Evolutionary conservation across 2,113 vertebrate species (phyloP).

Genomic region (Dunckerocampus dactyliophorus): DNA sequence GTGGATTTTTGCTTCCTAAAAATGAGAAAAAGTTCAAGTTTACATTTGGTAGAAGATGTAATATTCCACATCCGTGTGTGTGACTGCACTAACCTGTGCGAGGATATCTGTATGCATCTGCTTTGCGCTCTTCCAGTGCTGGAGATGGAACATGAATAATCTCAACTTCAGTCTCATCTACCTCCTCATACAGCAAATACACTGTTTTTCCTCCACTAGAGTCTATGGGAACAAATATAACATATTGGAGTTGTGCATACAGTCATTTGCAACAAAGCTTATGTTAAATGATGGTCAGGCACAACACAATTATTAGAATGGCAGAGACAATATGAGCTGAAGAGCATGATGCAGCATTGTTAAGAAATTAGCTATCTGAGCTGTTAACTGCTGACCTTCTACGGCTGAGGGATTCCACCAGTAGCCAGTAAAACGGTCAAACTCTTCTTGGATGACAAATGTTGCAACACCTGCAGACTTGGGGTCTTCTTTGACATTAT

Average conservation of each 20-base stretch:
- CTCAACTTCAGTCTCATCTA: slow-evolving; percentile 94
- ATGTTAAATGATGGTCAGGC: neutral
- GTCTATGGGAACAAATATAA: slow-evolving; percentile 54
- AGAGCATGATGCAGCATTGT: neutral
- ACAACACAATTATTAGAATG: neutral
- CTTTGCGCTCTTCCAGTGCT: slow-evolving; percentile 91
- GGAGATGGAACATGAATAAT: slow-evolving; percentile 94
- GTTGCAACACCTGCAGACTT: slow-evolving; percentile 94
- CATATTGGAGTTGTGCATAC: fast-evolving
- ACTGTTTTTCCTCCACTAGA: slow-evolving; percentile 79
- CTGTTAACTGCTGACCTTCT: slow-evolving; percentile 75
- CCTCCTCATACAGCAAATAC: slow-evolving; percentile 89
- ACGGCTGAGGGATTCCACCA: slow-evolving; percentile 90
- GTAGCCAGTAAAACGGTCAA: slow-evolving; percentile 95
- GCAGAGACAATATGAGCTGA: neutral
- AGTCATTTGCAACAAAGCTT: neutral
- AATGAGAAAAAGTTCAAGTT: neutral
- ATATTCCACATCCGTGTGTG: neutral
- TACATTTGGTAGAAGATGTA: neutral
- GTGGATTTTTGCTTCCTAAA: slow-evolving; percentile 94
- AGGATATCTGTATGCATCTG: slow-evolving; percentile 92
- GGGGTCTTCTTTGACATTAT: slow-evolving; percentile 89
- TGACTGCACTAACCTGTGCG: slow-evolving; percentile 78
- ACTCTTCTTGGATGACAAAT: slow-evolving; percentile 98
- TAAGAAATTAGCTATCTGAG: neutral